These are phyloP conservation scores for Zonitis immaculata DNA, from an alignment of 2,888 invertebrate genomes.

Conservation along the genomic window DNA sequence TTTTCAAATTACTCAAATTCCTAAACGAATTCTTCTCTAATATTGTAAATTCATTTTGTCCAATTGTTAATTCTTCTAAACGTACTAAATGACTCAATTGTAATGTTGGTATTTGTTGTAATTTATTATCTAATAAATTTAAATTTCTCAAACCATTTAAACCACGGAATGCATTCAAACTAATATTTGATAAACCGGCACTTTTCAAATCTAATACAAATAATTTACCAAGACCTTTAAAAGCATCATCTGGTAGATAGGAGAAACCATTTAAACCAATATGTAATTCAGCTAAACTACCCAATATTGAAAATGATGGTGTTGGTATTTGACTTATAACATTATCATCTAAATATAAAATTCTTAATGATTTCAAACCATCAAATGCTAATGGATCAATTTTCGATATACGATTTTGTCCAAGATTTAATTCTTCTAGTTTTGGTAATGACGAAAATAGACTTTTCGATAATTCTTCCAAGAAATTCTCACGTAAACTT, in stretches of 20 bases:
- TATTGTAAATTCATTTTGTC: constrained; percentile 73
- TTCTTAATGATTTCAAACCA: constrained; percentile 69
- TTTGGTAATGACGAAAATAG: constrained; percentile 70
- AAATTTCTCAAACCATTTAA: constrained; percentile 70
- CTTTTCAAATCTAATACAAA: constrained; percentile 75
- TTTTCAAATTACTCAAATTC: constrained; percentile 71
- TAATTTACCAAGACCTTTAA: constrained; percentile 69
- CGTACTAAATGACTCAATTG: constrained; percentile 67
- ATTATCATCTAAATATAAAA: constrained; percentile 81
- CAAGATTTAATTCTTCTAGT: constrained; percentile 80
- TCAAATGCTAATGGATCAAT: constrained; percentile 75
- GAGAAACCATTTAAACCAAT: constrained; percentile 80
- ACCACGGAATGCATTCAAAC: constrained; percentile 70
- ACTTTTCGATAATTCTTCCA: constrained; percentile 71
- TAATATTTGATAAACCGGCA: constrained; percentile 75
- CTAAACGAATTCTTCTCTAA: constrained; percentile 71
- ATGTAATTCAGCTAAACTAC: constrained; percentile 77
- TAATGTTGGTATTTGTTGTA: constrained; percentile 68
- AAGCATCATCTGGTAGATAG: constrained; percentile 70
- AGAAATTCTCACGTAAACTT: constrained; percentile 74
- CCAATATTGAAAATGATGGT: constrained; percentile 65
- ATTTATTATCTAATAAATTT: constrained; percentile 74
- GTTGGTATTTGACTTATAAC: constrained; percentile 74
- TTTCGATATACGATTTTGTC: constrained; percentile 76
- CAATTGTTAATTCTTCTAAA: constrained; percentile 74